These are phyloP conservation scores for Pavo muticus DNA, from an alignment of 2,113 vertebrate genomes.

Conservation along the genomic window DNA sequence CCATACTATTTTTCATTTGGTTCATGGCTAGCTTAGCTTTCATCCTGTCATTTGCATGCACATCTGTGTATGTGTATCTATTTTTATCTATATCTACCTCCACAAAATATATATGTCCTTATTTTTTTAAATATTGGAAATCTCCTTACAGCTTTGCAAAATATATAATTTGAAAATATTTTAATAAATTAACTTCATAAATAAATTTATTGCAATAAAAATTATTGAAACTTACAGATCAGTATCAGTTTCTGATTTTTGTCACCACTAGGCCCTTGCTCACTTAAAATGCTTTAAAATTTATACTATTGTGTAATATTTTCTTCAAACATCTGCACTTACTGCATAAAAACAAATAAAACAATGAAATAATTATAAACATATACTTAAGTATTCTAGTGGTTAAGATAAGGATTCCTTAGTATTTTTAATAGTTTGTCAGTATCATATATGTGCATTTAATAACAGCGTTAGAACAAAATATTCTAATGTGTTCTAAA, in stretches of 20 bases:
- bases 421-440: neutral
- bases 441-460: neutral
- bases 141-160: neutral
- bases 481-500: neutral
- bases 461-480: neutral
- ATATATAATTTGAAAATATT: neutral
- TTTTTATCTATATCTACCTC: neutral
- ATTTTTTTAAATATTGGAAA: neutral
- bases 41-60: fast-evolving
- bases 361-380: neutral
- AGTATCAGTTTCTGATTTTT: neutral
- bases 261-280: neutral
- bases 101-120: neutral
- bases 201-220: neutral
- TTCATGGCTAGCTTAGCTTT: neutral
- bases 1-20: neutral
- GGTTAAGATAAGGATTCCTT: neutral
- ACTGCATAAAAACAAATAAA: neutral
- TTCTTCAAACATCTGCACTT: neutral
- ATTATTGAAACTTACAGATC: neutral
- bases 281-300: neutral
- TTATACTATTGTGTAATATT: neutral
- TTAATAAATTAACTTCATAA: neutral
- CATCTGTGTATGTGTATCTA: neutral
- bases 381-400: neutral